Conservation (phyloP, 2,797 vertebrate genomes). For the Crenichthys baileyi region DNA sequence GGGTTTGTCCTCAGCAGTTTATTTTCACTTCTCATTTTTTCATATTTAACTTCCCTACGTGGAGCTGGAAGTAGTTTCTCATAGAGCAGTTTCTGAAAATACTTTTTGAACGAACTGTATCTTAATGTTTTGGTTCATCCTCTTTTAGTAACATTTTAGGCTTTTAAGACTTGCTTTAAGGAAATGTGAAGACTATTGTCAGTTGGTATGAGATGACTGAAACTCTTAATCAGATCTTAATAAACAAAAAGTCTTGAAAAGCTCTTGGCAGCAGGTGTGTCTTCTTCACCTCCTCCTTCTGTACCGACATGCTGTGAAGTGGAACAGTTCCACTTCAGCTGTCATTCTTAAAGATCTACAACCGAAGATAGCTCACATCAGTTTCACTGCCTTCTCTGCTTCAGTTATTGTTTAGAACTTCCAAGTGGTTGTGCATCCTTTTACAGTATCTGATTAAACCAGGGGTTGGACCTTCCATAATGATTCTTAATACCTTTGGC, state of each 20-base stretch:
- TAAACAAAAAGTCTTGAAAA: background rate
- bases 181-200: background rate
- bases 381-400: constrained; percentile 15
- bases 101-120: background rate
- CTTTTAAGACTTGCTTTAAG: background rate
- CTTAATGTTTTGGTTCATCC: background rate
- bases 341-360: constrained; percentile 7
- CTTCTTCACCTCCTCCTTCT: constrained; percentile 24
- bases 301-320: constrained; percentile 7
- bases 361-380: background rate
- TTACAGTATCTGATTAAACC: background rate
- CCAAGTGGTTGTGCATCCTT: background rate
- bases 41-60: background rate
- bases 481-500: background rate
- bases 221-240: background rate
- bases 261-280: constrained; percentile 12
- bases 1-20: background rate
- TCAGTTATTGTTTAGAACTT: background rate
- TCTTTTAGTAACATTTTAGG: background rate
- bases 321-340: constrained; percentile 48
- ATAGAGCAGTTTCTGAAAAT: background rate
- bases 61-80: background rate
- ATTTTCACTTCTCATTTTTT: background rate
- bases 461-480: background rate
- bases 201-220: background rate